Evolutionary conservation across 2,113 vertebrate species (phyloP).

Genomic region (Pardalotus punctatus): DNA sequence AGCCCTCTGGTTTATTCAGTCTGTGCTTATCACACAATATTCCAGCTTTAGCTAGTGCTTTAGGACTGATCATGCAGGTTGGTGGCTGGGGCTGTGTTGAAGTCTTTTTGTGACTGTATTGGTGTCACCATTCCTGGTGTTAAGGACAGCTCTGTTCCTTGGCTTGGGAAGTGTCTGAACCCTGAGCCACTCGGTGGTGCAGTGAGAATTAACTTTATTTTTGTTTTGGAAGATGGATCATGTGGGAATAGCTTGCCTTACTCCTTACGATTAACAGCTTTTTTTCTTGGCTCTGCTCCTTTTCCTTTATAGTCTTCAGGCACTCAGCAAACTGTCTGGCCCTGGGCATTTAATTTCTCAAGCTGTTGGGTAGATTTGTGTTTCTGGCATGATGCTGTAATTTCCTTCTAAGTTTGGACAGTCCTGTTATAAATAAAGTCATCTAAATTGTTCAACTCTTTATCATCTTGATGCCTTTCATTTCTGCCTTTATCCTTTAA

Average conservation of each 20-base stretch:
- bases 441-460: not conserved
- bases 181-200: not conserved
- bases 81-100: not conserved
- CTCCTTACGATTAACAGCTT: not conserved
- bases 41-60: not conserved
- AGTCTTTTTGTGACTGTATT: not conserved
- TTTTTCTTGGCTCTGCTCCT: not conserved
- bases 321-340: not conserved
- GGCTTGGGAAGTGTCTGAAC: not conserved
- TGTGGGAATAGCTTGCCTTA: not conserved
- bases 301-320: not conserved
- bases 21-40: not conserved
- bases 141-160: not conserved
- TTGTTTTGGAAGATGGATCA: not conserved
- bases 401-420: not conserved
- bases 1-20: not conserved
- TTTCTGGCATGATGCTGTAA: conserved; percentile 11
- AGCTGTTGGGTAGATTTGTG: conserved; percentile 17
- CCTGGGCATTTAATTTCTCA: conserved; percentile 33
- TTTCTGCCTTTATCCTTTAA: not conserved
- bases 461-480: not conserved
- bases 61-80: not conserved
- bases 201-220: not conserved
- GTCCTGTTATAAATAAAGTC: not conserved
- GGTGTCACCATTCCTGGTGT: not conserved